A percentile compares a stretch with the other conserved stretches of the same genome.
Conservation (phyloP, 2,797 vertebrate species). For the Sebastes nivosus region DNA sequence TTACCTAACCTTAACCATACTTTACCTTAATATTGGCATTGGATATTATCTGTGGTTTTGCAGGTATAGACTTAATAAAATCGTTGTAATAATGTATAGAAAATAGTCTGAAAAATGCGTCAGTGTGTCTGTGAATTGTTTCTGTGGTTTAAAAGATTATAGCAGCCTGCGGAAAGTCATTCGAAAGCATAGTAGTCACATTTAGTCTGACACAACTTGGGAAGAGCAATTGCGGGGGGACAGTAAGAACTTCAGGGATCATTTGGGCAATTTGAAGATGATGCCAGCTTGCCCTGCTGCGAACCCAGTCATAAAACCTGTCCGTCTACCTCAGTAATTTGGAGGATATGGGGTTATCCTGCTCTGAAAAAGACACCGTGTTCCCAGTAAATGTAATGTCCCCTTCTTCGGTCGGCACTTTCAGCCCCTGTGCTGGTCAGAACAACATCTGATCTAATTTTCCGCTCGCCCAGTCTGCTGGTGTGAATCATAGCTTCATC, state of each 20-base stretch:
- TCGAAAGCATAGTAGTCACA: not conserved
- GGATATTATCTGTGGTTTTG: not conserved
- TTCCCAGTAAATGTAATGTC: constrained; percentile 34
- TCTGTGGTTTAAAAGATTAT: not conserved
- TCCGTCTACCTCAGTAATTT: constrained; percentile 9
- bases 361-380: constrained; percentile 21
- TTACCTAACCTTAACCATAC: not conserved
- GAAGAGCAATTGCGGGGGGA: not conserved
- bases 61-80: not conserved
- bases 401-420: constrained; percentile 4
- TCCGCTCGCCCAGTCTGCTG: constrained; percentile 4
- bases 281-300: not conserved
- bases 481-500: constrained; percentile 25
- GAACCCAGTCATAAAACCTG: not conserved
- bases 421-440: constrained; percentile 15
- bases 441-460: constrained; percentile 22
- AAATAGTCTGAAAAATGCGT: not conserved
- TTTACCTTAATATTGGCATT: not conserved
- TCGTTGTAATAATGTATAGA: not conserved
- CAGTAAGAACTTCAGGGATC: not conserved
- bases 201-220: not conserved
- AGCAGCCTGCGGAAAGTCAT: not conserved
- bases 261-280: constrained; percentile 10
- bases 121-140: not conserved
- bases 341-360: not conserved